A percentile compares a stretch with the other conserved stretches of the same genome.
phyloP scores from a whole-genome alignment of 1,140 invertebrate species.

The Lerema accius region DNA sequence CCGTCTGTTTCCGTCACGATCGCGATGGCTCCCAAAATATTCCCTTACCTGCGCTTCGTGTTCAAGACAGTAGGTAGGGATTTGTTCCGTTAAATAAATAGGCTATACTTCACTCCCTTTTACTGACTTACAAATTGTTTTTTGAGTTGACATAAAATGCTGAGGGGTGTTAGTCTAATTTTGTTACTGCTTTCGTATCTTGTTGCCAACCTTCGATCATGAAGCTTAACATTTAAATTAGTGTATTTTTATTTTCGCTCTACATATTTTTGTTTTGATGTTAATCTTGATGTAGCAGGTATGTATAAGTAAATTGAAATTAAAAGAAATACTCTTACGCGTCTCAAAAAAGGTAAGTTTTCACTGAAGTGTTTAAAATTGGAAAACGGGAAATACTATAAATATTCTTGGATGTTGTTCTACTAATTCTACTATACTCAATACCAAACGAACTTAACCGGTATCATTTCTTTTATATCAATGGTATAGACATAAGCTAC shows the following conservation, averaged over 20 bases:
- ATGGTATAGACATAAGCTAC: neutral
- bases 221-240: neutral
- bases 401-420: neutral
- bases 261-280: no score
- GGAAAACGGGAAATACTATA: no score
- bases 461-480: neutral
- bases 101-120: conserved; percentile 42
- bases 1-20: conserved; percentile 54
- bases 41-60: conserved; percentile 64
- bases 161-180: conserved; percentile 38
- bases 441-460: neutral
- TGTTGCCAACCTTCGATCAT: conserved; percentile 3
- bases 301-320: no score
- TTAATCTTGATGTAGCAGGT: no score
- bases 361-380: no score
- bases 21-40: conserved; percentile 44
- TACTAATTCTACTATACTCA: neutral
- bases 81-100: conserved; percentile 75
- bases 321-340: no score
- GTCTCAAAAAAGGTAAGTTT: no score
- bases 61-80: conserved; percentile 60
- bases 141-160: conserved; percentile 54
- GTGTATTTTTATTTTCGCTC: no score
- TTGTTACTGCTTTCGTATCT: conserved; percentile 16
- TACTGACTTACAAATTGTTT: conserved; percentile 60